Conservation (phyloP, 2,797 vertebrate genomes). For the Poliocrania exsul region DNA sequence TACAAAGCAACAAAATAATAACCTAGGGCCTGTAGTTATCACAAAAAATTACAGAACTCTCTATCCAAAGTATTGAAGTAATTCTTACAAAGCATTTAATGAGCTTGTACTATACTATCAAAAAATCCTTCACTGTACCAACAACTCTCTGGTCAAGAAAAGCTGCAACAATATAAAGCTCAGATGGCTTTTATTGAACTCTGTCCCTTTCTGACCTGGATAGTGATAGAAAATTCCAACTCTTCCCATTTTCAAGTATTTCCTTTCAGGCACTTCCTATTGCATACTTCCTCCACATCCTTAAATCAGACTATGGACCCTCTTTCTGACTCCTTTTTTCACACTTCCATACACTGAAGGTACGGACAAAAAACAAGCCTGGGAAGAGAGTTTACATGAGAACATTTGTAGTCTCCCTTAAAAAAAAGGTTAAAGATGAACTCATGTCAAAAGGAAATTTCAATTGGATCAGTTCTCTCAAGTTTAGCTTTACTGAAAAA, state of each 20-base stretch:
- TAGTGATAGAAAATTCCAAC: not conserved
- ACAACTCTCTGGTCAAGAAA: not conserved
- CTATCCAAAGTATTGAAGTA: not conserved
- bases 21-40: not conserved
- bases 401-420: not conserved
- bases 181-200: not conserved
- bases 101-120: not conserved
- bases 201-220: not conserved
- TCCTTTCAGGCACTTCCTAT: not conserved
- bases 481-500: not conserved
- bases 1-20: constrained; percentile 40
- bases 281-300: not conserved
- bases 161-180: not conserved
- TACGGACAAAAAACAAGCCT: not conserved
- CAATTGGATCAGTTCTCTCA: not conserved
- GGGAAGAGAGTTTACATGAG: not conserved
- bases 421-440: not conserved
- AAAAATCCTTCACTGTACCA: not conserved
- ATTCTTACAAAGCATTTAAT: not conserved
- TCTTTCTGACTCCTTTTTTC: not conserved
- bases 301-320: not conserved
- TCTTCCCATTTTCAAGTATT: not conserved
- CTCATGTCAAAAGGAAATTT: not conserved
- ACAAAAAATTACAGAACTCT: not conserved
- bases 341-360: not conserved